Percentiles rank a stretch among this genome's conserved stretches.
phyloP scores from a whole-genome alignment of 2,888 invertebrate species.

The Morinoia aosen region DNA sequence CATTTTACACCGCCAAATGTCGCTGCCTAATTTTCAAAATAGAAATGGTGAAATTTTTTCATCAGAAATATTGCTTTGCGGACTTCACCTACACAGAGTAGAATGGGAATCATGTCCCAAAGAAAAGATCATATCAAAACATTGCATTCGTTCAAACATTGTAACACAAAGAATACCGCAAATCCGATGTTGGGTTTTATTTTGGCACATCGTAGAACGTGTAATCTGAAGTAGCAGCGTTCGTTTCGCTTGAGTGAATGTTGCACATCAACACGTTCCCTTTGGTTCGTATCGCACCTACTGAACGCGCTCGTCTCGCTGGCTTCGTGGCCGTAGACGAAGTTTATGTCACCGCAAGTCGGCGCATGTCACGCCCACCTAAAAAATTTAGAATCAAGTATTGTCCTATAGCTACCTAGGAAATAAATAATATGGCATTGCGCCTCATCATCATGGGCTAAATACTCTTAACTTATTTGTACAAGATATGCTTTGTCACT shows the following conservation, averaged over 20 bases:
- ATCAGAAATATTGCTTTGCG: too few relatives aligned
- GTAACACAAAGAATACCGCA: neutral
- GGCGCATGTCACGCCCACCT: neutral
- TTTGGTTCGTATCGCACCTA: neutral
- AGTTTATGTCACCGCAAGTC: neutral
- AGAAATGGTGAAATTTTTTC: neutral
- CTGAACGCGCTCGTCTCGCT: neutral
- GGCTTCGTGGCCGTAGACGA: neutral
- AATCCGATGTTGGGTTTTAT: neutral
- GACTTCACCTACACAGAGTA: too few relatives aligned
- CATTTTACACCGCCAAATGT: neutral
- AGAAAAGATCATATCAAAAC: neutral
- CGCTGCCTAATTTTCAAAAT: neutral
- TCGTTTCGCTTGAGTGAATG: neutral
- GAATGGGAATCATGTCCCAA: too few relatives aligned
- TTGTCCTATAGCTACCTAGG: neutral
- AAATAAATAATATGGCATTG: neutral
- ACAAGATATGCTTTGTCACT: neutral
- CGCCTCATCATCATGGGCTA: neutral
- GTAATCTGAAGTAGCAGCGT: neutral
- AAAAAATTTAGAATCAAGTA: neutral
- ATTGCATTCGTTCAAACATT: neutral
- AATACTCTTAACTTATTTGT: neutral
- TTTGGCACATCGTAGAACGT: neutral
- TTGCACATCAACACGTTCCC: neutral